These are phyloP conservation scores for Cephus pulcher DNA, from an alignment of 2,888 invertebrate genomes.

Conservation along the genomic window DNA sequence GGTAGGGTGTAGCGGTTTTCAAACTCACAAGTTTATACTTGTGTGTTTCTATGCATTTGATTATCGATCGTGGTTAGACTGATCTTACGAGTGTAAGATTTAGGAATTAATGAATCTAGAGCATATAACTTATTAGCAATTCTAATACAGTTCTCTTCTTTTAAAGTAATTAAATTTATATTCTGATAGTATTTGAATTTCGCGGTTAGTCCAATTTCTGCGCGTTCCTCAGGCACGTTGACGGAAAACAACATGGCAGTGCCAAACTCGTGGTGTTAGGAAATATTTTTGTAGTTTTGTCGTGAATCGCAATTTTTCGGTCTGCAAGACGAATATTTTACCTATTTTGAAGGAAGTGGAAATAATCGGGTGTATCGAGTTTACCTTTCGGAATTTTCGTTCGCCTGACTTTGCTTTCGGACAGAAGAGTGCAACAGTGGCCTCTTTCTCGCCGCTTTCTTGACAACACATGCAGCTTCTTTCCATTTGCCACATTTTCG, in stretches of 20 bases:
- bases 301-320: too few relatives aligned
- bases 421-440: constrained; percentile 87
- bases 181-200: constrained; percentile 7
- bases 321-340: too few relatives aligned
- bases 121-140: too few relatives aligned
- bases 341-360: not conserved
- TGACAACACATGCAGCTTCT: constrained; percentile 96
- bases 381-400: constrained; percentile 85
- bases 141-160: too few relatives aligned
- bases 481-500: constrained; percentile 97
- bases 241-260: constrained; percentile 54
- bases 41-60: too few relatives aligned
- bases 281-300: constrained; percentile 27
- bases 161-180: too few relatives aligned
- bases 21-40: too few relatives aligned
- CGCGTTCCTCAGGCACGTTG: constrained; percentile 15
- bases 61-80: too few relatives aligned
- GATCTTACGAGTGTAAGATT: too few relatives aligned
- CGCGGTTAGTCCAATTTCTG: constrained; percentile 11
- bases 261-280: constrained; percentile 42
- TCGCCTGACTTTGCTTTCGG: constrained; percentile 90
- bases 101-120: too few relatives aligned
- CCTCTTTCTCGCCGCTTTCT: constrained; percentile 92
- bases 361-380: not conserved
- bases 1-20: too few relatives aligned